These are phyloP conservation scores for Buphagus erythrorhynchus DNA, from an alignment of 2,797 vertebrate species.

Conservation along the genomic window DNA sequence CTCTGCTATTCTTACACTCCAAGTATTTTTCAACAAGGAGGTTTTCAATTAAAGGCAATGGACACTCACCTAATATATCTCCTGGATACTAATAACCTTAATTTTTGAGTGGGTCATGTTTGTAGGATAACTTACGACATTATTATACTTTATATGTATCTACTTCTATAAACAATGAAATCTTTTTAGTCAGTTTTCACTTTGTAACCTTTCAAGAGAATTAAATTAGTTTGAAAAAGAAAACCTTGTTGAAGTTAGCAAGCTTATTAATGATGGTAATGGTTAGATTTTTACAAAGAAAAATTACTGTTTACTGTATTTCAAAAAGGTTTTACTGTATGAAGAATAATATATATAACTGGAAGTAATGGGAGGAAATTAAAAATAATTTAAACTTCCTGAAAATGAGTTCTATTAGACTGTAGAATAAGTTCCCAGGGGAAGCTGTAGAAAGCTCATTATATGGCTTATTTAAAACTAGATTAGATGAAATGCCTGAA, in stretches of 20 bases:
- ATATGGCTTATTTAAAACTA: constrained; percentile 60
- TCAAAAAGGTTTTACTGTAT: neutral
- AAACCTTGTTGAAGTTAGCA: neutral
- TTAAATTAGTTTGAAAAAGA: neutral
- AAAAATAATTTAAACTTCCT: constrained; percentile 62
- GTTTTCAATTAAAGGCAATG: neutral
- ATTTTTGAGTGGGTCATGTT: neutral
- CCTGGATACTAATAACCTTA: neutral
- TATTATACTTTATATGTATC: neutral
- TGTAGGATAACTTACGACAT: neutral
- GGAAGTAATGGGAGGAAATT: constrained; percentile 51
- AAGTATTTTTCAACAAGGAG: neutral
- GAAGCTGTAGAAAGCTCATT: constrained; percentile 49
- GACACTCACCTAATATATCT: neutral
- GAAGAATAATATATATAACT: constrained; percentile 6
- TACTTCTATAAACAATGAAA: neutral
- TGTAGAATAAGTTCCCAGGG: constrained; percentile 17
- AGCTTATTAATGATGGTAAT: neutral
- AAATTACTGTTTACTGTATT: constrained; percentile 19
- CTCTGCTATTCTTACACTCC: neutral
- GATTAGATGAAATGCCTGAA: constrained; percentile 51
- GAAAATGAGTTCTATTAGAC: constrained; percentile 28
- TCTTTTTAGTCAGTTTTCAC: neutral
- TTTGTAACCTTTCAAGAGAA: neutral
- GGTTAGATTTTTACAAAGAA: neutral